These are phyloP conservation scores for Sinocyclocheilus anshuiensis DNA, from an alignment of 2,113 vertebrate species.

Conservation along the genomic window DNA sequence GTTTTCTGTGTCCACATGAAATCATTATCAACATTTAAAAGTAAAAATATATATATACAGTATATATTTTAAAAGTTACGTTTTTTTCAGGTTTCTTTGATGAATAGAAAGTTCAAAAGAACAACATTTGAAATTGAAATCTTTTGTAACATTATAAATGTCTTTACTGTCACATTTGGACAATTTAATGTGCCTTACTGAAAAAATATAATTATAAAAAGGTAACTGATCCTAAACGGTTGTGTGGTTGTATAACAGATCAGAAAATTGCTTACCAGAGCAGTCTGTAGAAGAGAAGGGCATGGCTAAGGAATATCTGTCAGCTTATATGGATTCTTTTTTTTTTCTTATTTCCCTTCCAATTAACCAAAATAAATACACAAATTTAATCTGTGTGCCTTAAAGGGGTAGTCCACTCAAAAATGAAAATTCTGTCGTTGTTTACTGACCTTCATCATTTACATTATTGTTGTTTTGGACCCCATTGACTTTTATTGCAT, in stretches of 20 bases:
- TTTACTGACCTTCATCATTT: not conserved
- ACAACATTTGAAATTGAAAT: not conserved
- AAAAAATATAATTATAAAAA: no score
- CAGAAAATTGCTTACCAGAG: constrained; percentile 25
- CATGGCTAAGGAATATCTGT: not conserved
- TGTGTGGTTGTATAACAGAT: not conserved
- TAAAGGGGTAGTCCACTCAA: not conserved
- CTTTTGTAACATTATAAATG: not conserved
- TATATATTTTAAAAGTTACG: no score
- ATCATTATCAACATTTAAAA: not conserved
- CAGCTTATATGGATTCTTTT: not conserved
- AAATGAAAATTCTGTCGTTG: not conserved
- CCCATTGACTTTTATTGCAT: not conserved
- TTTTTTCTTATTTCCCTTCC: not conserved
- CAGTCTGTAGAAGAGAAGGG: not conserved
- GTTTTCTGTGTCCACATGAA: not conserved
- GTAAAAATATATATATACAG: no score
- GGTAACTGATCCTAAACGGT: not conserved
- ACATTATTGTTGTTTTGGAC: not conserved
- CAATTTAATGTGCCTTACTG: not conserved
- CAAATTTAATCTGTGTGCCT: not conserved
- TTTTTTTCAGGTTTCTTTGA: not conserved
- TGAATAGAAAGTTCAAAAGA: not conserved
- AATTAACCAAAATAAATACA: not conserved
- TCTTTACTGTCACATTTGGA: not conserved